phyloP scores from a whole-genome alignment of 2,113 vertebrate species.

The Dissostichus mawsoni region DNA sequence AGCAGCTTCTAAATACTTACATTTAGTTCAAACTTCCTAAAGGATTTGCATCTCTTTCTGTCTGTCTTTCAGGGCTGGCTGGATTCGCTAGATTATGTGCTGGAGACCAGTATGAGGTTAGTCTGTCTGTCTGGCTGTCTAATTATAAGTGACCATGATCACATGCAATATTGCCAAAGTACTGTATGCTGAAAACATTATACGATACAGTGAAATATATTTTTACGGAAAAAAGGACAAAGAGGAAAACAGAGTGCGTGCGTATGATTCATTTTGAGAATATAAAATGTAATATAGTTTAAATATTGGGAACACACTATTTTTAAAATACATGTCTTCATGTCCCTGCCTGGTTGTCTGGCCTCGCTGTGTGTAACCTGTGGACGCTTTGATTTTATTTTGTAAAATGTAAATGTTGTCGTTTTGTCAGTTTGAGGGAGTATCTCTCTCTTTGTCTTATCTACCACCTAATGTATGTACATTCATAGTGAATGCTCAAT shows the following conservation, averaged over 20 bases:
- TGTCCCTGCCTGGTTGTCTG: too few species aligned
- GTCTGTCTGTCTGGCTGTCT: conserved; percentile 26
- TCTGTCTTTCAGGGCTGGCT: conserved; percentile 88
- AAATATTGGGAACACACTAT: neutral
- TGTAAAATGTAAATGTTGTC: too few species aligned
- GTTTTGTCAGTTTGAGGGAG: too few species aligned
- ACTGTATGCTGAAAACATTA: neutral
- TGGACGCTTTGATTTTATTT: too few species aligned
- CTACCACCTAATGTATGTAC: too few species aligned
- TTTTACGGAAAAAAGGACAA: neutral
- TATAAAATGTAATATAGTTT: neutral
- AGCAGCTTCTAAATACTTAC: too few species aligned
- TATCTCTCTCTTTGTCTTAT: too few species aligned
- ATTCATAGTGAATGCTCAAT: too few species aligned
- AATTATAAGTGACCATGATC: neutral
- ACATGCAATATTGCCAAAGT: neutral
- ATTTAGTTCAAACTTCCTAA: neutral
- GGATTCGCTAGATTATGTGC: conserved; percentile 96
- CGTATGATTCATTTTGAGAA: neutral
- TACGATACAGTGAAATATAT: neutral
- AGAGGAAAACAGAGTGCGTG: neutral
- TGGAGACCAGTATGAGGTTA: conserved; percentile 98
- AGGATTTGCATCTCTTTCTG: neutral
- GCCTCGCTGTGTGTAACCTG: too few species aligned
- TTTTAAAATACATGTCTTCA: too few species aligned